phyloP scores from a whole-genome alignment of 2,113 vertebrate genomes.

The Poeciliopsis turrubarensis region DNA sequence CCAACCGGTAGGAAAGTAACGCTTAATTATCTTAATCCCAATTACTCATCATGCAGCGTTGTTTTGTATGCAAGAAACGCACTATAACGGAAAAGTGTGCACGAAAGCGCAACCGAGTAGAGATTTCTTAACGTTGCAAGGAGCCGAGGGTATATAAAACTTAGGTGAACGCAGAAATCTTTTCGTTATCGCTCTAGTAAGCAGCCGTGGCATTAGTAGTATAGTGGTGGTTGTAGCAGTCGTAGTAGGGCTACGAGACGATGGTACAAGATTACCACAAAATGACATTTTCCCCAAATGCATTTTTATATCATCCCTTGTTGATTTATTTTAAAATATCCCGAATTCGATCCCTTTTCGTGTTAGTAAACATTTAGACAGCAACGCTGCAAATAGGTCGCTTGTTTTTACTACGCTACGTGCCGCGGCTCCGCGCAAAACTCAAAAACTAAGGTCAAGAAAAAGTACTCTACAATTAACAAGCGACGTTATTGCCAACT shows the following conservation, averaged over 20 bases:
- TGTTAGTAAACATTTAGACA: conserved; percentile 47
- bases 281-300: neutral
- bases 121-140: conserved; percentile 10
- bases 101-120: conserved; percentile 16
- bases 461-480: conserved; percentile 44
- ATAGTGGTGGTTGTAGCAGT: conserved; percentile 66
- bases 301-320: neutral
- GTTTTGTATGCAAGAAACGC: conserved; percentile 40
- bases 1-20: conserved; percentile 55
- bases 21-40: conserved; percentile 21
- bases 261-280: conserved; percentile 42
- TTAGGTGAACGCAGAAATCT: conserved; percentile 11
- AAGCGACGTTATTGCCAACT: neutral
- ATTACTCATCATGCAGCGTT: conserved; percentile 17
- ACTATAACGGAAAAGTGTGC: conserved; percentile 17
- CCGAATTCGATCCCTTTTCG: neutral
- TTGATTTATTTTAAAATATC: neutral
- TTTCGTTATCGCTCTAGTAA: conserved; percentile 66
- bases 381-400: conserved; percentile 65
- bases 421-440: conserved; percentile 38
- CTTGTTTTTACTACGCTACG: conserved; percentile 56
- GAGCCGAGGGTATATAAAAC: conserved; percentile 9
- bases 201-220: conserved; percentile 64
- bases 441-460: conserved; percentile 41
- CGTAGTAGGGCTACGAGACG: conserved; percentile 66